A percentile compares a stretch with the other conserved stretches of the same genome.
Conservation (phyloP, 2,888 invertebrate species). For the Leptopilina syphax region DNA sequence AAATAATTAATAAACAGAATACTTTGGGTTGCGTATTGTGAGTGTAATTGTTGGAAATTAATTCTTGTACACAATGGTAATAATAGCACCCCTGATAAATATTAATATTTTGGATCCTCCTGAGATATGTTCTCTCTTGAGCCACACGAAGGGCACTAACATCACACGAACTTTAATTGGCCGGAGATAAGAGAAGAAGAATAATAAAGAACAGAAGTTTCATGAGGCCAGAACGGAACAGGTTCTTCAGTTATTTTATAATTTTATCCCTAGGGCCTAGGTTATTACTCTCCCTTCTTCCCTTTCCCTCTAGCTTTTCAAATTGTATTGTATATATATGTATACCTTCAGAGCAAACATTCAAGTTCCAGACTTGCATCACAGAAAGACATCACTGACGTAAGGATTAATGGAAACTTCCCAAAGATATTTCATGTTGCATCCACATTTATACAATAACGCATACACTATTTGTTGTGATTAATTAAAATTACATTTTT, state of each 20-base stretch:
- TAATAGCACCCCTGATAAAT: too few species aligned
- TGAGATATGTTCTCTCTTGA: neutral
- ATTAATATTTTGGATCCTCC: neutral
- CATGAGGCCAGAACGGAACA: constrained; percentile 41
- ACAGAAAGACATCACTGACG: constrained; percentile 13
- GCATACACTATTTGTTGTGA: too few species aligned
- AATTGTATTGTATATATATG: neutral
- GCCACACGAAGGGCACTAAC: constrained; percentile 20
- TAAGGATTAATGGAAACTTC: constrained; percentile 22
- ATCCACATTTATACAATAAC: neutral
- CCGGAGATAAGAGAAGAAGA: constrained; percentile 35
- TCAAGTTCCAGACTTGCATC: constrained; percentile 43
- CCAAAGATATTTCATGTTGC: neutral
- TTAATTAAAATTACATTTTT: neutral
- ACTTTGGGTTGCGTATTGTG: too few species aligned
- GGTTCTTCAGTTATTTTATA: constrained; percentile 36
- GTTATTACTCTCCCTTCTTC: constrained; percentile 19
- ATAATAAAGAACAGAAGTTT: constrained; percentile 45
- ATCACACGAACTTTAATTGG: constrained; percentile 39
- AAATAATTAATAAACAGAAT: too few species aligned
- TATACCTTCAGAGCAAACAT: neutral
- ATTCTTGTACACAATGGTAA: too few species aligned
- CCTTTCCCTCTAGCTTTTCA: constrained; percentile 8
- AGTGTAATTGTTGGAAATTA: too few species aligned
- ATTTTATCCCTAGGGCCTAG: constrained; percentile 39